Base-by-base conservation (phyloP, 2,113 vertebrate species). In the Eptatretus burgeri region DNA sequence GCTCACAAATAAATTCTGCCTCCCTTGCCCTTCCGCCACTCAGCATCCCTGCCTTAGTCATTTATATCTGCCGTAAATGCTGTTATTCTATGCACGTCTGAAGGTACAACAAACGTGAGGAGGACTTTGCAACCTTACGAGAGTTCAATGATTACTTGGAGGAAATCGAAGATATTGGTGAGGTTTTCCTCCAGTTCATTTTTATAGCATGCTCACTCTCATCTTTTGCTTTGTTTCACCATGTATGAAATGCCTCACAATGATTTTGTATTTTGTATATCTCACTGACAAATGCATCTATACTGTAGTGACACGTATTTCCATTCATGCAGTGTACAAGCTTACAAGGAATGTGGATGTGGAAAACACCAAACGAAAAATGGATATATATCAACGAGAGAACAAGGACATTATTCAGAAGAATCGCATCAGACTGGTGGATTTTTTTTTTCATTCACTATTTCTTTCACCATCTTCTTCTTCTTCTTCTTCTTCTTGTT, bases 61-160 rank as follows among this genome's bases (percentile, higher is more conserved):
- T 53, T 60, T 8, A 14, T 50, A 27, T 49, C 13, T 27, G 18
- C 50, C 5, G 5, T 65, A n/a, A 60, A 64, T 60, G n/a, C 17
- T 49, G 62, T 62, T 69, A 20, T 3, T 66, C 66, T 49, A 66
- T 71, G 64, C 75, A 72, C 62, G 69, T 66, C 70, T 69, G 64
- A 76, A 96, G 91, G 78, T 98, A 93, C 72, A 98, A 98, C 75
- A 98, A 95, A 76, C 82, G 86, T 73, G 84, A 93, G 70, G 76
- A 80, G 65, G 87, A 98, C 70, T 96, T 98, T 72, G 66, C 78
- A 68, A 81, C 74, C 72, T 75, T 91, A 65, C 74, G 71, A 68
- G 84, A 86, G 68, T 96, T 93, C 71, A 98, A 98, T 68, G 81
- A 94, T 76, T 98, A 86, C 71, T 73, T 98, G 70, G 89, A 98